A percentile compares a stretch with the other conserved stretches of the same genome.
phyloP scores from a whole-genome alignment of 2,113 vertebrate genomes.

The Amia ocellicauda region DNA sequence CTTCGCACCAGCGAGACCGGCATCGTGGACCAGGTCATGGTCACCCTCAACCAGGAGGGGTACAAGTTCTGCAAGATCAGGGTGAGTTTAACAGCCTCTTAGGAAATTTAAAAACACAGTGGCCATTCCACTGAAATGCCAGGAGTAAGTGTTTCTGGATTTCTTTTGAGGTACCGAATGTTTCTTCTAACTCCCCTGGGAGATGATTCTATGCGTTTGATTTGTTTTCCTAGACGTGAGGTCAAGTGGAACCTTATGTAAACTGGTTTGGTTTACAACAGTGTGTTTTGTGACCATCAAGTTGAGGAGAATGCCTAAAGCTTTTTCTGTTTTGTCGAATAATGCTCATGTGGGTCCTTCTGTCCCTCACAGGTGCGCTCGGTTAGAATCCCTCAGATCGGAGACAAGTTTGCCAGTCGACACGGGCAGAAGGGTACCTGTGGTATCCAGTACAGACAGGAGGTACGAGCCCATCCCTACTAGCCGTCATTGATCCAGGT shows the following conservation, averaged over 20 bases:
- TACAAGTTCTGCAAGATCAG: constrained; percentile 99
- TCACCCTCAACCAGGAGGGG: constrained; percentile 96
- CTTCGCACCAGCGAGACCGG: constrained; percentile 94
- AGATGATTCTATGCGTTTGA: no score
- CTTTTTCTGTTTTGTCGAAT: not conserved
- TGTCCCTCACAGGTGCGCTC: constrained; percentile 80
- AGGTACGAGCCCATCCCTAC: constrained; percentile 62
- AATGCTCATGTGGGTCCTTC: constrained; percentile 12
- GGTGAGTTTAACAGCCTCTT: constrained; percentile 65
- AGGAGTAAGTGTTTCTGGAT: no score
- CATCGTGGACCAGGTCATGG: constrained; percentile 99
- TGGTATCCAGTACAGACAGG: constrained; percentile 96
- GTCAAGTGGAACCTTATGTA: no score
- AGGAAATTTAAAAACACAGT: no score
- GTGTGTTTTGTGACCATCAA: no score
- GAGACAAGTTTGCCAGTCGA: constrained; percentile 97
- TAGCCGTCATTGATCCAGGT: not conserved
- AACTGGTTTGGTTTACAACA: no score
- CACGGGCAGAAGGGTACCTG: constrained; percentile 98
- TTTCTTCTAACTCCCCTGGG: no score
- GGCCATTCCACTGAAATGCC: no score
- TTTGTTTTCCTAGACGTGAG: no score
- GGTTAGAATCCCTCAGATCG: constrained; percentile 95
- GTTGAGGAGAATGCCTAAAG: no score
- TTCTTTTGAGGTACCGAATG: no score